Evolutionary conservation across 2,888 invertebrate genomes (phyloP).

Genomic region (Aleiodes leptofemur): DNA sequence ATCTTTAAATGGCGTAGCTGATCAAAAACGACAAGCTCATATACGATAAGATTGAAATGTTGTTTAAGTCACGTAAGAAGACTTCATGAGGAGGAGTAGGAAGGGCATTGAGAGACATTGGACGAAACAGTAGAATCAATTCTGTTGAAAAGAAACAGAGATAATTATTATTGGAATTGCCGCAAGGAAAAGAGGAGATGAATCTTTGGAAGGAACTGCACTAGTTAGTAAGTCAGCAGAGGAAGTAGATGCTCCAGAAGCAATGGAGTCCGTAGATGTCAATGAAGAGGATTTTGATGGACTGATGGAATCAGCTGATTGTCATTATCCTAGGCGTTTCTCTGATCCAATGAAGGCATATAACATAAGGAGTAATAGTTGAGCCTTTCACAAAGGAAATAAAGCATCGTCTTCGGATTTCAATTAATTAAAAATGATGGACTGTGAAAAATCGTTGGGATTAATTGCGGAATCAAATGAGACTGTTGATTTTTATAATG

Average conservation of each 20-base stretch:
- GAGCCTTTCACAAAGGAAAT: conserved; percentile 66
- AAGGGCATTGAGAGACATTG: conserved; percentile 75
- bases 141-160: conserved; percentile 83
- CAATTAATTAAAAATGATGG: conserved; percentile 56
- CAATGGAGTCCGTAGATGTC: conserved; percentile 77
- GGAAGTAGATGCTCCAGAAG: conserved; percentile 77
- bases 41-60: conserved; percentile 80
- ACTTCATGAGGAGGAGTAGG: conserved; percentile 83
- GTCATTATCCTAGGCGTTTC: conserved; percentile 72
- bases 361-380: conserved; percentile 75
- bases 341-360: conserved; percentile 78
- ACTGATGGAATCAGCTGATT: conserved; percentile 75
- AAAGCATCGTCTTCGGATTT: conserved; percentile 60
- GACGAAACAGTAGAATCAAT: conserved; percentile 72
- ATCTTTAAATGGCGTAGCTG: conserved; percentile 78
- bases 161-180: conserved; percentile 80
- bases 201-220: conserved; percentile 78
- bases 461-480: neutral
- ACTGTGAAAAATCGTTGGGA: conserved; percentile 48
- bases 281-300: conserved; percentile 76
- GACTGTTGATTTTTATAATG: neutral
- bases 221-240: conserved; percentile 77
- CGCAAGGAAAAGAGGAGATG: conserved; percentile 83
- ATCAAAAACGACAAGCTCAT: conserved; percentile 82
- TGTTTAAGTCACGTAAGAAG: conserved; percentile 82